Evolutionary conservation across 2,113 vertebrate species (phyloP).

Genomic region (Bothrops jararaca): DNA sequence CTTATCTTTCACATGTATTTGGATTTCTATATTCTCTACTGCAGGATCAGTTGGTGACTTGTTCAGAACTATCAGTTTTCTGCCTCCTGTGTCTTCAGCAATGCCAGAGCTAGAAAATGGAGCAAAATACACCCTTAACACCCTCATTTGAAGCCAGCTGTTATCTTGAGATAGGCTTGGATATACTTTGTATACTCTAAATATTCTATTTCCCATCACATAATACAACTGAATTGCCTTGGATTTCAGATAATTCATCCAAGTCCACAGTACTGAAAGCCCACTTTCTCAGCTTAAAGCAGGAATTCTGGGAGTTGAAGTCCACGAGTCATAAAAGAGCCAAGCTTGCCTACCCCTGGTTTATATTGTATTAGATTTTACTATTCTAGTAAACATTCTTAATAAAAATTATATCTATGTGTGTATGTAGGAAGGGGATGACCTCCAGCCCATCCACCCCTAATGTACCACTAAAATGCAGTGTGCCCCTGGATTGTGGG

Average conservation of each 20-base stretch:
- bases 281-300: background rate
- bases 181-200: background rate
- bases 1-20: background rate
- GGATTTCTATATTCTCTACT: background rate
- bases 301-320: background rate
- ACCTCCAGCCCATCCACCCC: background rate
- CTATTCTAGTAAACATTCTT: background rate
- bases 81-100: background rate
- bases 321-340: too few relatives aligned
- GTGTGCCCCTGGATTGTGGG: background rate
- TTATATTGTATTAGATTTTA: background rate
- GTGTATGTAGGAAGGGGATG: background rate
- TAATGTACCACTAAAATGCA: background rate
- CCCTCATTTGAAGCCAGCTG: background rate
- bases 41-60: background rate
- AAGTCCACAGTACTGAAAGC: background rate
- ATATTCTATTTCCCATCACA: background rate
- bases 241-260: background rate
- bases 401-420: background rate
- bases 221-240: background rate
- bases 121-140: background rate
- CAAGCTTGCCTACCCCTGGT: background rate
- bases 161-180: background rate
- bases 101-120: background rate
- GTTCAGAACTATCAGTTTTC: background rate